Evolutionary conservation across 2,113 vertebrate genomes (phyloP), one percentile per base, ranked within the genome.

Genomic region (Microcebus ravelobensis): DNA sequence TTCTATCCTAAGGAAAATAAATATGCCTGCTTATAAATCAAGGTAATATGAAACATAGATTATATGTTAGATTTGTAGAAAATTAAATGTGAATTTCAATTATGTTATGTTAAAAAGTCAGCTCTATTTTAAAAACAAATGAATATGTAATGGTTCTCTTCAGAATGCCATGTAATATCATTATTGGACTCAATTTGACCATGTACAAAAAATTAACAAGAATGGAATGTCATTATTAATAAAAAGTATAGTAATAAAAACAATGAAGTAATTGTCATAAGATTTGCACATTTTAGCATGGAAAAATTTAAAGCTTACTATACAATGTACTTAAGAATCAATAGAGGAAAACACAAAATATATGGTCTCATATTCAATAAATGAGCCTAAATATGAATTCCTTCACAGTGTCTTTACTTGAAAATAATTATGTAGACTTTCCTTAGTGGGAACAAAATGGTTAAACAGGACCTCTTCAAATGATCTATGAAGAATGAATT

Each of bases 21-120:
- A 88, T 95, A 95, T 73, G 23, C 20, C 34, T 96, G 23, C 39
- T 27, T 96, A 81, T 96, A 61, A 87, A 91, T 94, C 59, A 96
- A 96, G 17, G 45, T 85, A 89, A 65, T 48, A 67, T 79, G 55
- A 96, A 88, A 77, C 42, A 81, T 84, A 93, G 31, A 82, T 87
- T 71, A 57, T 29, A 45, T 79, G 73, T 82, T 77, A 89, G 36
- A 82, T 29, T 93, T 65, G 92, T 61, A 86, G 14, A 93, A 92
- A 87, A 90, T 96, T 85, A 95, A 95, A 96, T 85, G 4, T 67
- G 20, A 85, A 77, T 21, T 90, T 95, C 67, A 88, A 59, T 87
- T 18, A 80, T 87, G 9, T n/a, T 87, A 48, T 55, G 71, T 50
- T 74, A 93, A 87, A 88, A 94, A 96, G 13, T 50, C 29, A 76